These are phyloP conservation scores for Drosophila hawaiiensis DNA, from an alignment of 2,888 invertebrate species.

Conservation along the genomic window DNA sequence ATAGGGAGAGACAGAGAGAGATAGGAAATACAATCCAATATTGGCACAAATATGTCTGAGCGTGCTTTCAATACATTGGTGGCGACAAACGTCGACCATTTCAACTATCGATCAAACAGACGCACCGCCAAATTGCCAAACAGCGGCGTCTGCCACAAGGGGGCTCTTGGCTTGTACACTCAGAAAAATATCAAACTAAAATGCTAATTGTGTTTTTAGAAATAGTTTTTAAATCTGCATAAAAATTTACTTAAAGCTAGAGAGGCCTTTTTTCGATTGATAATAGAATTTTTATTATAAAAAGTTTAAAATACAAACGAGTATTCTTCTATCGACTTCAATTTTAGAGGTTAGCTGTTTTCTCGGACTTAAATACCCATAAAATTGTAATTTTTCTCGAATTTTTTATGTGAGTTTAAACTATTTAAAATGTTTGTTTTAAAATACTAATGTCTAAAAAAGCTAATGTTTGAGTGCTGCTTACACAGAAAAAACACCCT, in stretches of 20 bases:
- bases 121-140: constrained; percentile 57
- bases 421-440: no score
- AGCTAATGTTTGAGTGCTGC: no score
- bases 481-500: no score
- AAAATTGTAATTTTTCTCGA: not conserved
- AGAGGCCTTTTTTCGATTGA: not conserved
- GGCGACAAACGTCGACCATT: constrained; percentile 73
- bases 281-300: not conserved
- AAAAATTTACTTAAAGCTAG: not conserved
- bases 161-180: not conserved
- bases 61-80: constrained; percentile 69
- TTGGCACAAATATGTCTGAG: constrained; percentile 64
- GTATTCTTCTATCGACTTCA: not conserved
- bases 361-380: no score
- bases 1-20: not conserved
- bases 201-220: rapidly evolving
- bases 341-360: not conserved
- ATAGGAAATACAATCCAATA: constrained; percentile 38
- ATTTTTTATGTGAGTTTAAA: not conserved
- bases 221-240: not conserved
- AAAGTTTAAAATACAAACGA: not conserved
- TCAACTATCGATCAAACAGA: constrained; percentile 82
- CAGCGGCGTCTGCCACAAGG: constrained; percentile 20
- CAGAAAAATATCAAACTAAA: not conserved
- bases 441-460: no score